Conservation (phyloP, 2,113 vertebrate species). For the Cnemophilus loriae region DNA sequence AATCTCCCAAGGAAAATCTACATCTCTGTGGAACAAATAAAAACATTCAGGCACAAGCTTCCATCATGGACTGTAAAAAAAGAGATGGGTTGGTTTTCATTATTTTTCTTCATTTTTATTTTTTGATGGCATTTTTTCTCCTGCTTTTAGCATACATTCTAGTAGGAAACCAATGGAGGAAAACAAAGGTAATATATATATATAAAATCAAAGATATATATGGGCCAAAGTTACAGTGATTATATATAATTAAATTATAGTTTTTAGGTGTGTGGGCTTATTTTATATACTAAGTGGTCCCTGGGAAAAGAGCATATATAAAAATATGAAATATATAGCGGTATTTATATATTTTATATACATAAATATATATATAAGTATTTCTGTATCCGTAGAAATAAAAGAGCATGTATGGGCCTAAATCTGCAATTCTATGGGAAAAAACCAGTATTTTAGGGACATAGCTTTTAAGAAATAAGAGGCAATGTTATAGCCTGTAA, state of each 20-base stretch:
- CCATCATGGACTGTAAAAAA: background rate
- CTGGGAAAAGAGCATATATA: background rate
- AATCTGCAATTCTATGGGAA: background rate
- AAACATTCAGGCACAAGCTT: slow-evolving; percentile 9
- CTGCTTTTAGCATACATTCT: slow-evolving; percentile 26
- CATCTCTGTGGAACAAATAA: slow-evolving; percentile 29
- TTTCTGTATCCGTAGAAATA: background rate
- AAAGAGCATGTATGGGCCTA: background rate
- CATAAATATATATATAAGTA: background rate
- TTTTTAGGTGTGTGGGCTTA: background rate
- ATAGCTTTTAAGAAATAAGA: background rate
- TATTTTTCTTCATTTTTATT: background rate
- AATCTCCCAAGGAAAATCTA: slow-evolving; percentile 21
- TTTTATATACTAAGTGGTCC: background rate
- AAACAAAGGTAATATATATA: slow-evolving; percentile 40
- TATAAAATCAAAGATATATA: background rate
- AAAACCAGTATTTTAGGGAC: background rate
- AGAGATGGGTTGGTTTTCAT: background rate
- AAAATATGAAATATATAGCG: background rate
- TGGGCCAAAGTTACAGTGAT: background rate
- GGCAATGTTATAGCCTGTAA: background rate
- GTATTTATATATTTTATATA: background rate
- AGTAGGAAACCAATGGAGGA: slow-evolving; percentile 40
- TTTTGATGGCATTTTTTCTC: background rate
- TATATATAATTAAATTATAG: background rate